Conservation (phyloP, 2,888 invertebrate species). For the Agelastica alni region DNA sequence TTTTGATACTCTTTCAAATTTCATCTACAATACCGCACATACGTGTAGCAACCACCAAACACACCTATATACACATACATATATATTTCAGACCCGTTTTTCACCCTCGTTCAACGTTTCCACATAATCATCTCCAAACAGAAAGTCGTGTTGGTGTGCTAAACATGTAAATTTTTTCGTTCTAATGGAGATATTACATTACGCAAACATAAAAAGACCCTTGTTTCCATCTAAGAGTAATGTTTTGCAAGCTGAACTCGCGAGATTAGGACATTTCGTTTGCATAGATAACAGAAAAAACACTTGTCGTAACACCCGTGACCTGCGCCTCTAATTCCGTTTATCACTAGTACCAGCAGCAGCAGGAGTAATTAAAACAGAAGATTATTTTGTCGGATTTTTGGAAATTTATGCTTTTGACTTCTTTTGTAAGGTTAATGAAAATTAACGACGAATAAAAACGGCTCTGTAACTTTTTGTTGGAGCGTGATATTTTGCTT, state of each 20-base stretch:
- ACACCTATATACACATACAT: too few relatives aligned
- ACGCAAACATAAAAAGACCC: conserved; percentile 38
- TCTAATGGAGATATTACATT: conserved; percentile 40
- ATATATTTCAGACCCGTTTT: too few relatives aligned
- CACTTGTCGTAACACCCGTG: conserved; percentile 55
- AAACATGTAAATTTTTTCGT: conserved; percentile 35
- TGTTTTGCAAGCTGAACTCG: conserved; percentile 46
- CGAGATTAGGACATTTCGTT: conserved; percentile 52
- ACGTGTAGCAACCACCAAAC: too few relatives aligned
- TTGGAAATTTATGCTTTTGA: conserved; percentile 20
- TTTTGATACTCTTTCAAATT: conserved; percentile 13
- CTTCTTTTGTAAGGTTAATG: conserved; percentile 5
- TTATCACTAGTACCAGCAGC: conserved; percentile 44
- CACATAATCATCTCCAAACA: conserved; percentile 28
- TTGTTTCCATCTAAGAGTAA: conserved; percentile 40
- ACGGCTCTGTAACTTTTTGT: too few relatives aligned
- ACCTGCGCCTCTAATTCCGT: conserved; percentile 51
- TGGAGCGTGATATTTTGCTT: too few relatives aligned
- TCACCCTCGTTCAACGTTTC: conserved; percentile 5
- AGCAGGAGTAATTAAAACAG: conserved; percentile 48
- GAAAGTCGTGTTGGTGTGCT: conserved; percentile 25
- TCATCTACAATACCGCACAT: conserved; percentile 1
- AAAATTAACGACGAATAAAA: too few relatives aligned
- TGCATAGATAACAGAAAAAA: conserved; percentile 55
- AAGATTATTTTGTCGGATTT: conserved; percentile 28